Conservation (phyloP, 2,113 vertebrate genomes). For the Urocitellus parryii region DNA sequence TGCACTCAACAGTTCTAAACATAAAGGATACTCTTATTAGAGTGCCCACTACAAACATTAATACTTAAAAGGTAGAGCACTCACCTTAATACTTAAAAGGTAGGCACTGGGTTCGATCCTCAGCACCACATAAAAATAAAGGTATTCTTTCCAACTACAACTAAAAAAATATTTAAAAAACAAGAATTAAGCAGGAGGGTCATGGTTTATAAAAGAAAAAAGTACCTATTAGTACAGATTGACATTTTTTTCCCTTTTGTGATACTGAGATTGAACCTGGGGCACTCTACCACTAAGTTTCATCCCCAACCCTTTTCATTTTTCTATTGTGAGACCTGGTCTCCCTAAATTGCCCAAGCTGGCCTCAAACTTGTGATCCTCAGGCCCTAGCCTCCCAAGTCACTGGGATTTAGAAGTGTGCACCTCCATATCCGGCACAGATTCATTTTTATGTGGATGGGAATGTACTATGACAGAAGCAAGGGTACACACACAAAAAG, state of each 20-base stretch:
- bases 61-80: neutral
- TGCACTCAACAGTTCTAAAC: neutral
- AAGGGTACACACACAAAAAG: neutral
- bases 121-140: too few species aligned
- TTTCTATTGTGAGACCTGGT: too few species aligned
- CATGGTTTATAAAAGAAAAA: neutral
- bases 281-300: too few species aligned
- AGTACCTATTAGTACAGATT: neutral
- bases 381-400: too few species aligned
- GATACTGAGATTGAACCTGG: too few species aligned
- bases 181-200: neutral
- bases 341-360: too few species aligned
- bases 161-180: neutral
- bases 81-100: neutral
- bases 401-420: too few species aligned
- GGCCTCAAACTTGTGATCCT: too few species aligned
- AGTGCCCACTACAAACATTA: conserved; percentile 4
- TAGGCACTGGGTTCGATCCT: too few species aligned
- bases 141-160: too few species aligned
- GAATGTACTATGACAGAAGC: neutral
- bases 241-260: neutral
- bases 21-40: neutral
- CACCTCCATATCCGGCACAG: neutral
- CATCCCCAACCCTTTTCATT: too few species aligned
- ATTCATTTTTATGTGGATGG: neutral